phyloP scores from a whole-genome alignment of 2,113 vertebrate genomes.

The Plecturocebus donacophilus region DNA sequence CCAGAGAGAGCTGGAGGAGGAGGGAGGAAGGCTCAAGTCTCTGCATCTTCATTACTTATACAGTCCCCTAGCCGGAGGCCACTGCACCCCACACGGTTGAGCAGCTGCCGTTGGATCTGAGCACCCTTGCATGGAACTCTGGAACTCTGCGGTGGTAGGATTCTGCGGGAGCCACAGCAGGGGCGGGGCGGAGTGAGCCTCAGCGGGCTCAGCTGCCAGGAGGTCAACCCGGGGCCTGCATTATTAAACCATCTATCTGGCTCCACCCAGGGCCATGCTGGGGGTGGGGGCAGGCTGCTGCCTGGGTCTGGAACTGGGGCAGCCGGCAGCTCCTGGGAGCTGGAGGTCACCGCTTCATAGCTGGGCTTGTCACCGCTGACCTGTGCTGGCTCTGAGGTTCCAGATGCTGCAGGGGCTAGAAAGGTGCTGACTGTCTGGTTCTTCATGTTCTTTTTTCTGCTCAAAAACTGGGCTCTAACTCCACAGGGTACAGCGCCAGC shows the following conservation, averaged over 20 bases:
- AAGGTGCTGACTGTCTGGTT: not conserved
- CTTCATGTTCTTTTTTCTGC: not conserved
- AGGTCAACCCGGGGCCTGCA: constrained; percentile 18
- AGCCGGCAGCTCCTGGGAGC: constrained; percentile 46
- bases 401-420: not conserved
- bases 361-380: constrained; percentile 15
- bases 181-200: not conserved
- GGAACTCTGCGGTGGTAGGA: not conserved
- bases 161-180: not conserved
- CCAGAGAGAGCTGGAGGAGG: not conserved
- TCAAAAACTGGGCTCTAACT: not conserved
- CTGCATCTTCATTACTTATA: rapidly evolving
- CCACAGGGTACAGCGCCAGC: not conserved
- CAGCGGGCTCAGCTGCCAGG: not conserved
- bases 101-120: not conserved
- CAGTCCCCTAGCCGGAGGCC: not conserved
- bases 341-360: not conserved
- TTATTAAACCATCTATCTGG: constrained; percentile 75
- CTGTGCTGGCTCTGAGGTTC: not conserved
- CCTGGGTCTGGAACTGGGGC: constrained; percentile 37
- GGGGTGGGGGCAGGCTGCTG: not conserved
- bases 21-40: not conserved
- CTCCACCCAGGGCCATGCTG: not conserved
- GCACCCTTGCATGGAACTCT: not conserved
- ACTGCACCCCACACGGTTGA: not conserved